Evolutionary conservation across 2,888 invertebrate species (phyloP), one percentile per base, ranked within the genome.

Genomic region (Pseudanteris insignis): DNA sequence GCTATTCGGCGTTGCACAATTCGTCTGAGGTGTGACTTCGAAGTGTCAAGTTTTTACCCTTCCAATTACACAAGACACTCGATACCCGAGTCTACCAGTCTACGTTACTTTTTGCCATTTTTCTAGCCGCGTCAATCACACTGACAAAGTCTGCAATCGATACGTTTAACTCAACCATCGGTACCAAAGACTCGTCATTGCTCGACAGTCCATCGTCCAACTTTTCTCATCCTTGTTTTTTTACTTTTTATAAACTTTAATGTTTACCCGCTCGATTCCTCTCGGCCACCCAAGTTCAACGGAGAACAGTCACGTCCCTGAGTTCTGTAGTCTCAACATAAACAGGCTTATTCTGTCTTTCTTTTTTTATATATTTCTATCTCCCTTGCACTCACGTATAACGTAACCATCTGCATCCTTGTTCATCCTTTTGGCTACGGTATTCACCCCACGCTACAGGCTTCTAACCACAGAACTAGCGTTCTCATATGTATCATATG

Each of bases 401-500:
- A n/a, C n/a, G n/a, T n/a, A n/a, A n/a, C n/a, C n/a, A n/a, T n/a
- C n/a, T 47, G 51, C 34, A 21, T 51, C 44, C 40, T 51, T 36
- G 43, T 54, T 60, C 60, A 50, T 55, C 65, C 53, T 57, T 48
- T 53, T 61, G 61, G 58, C 63, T 66, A 62, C 62, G 54, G 29
- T 51, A 60, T 43, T 55, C 61, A 65, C 73, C 72, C 70, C 76
- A 75, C 72, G 71, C 72, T 72, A 73, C 75, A 69, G 78, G 77
- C 76, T 77, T 78, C 76, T 77, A 76, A 80, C 79, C 79, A 69
- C 79, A 79, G 69, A 67, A 65, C 74, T 75, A 74, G 74, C 74
- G 78, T 80, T 80, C 79, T 77, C 79, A 80, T 79, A 79, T 79
- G 79, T 79, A 80, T 80, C 79, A 74, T 75, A 71, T 80, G 77